Conservation (phyloP, 2,888 invertebrate genomes). For the Parnassius apollo region DNA sequence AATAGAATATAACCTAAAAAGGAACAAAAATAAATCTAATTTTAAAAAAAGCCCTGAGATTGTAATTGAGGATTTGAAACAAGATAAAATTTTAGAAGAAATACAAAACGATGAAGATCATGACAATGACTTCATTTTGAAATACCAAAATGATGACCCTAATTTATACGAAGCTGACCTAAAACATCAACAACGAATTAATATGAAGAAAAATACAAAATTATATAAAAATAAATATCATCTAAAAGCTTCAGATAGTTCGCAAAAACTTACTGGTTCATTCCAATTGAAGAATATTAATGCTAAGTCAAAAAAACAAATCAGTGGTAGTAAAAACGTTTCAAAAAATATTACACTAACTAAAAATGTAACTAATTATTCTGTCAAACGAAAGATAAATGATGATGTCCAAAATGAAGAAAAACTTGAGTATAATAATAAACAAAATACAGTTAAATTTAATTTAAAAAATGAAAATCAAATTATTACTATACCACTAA, state of each 20-base stretch:
- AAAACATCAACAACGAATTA: not conserved
- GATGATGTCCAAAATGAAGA: not conserved
- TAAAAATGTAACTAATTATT: not conserved
- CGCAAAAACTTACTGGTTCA: not conserved
- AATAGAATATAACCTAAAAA: not conserved
- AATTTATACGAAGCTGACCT: conserved; percentile 18
- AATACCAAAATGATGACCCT: conserved; percentile 28
- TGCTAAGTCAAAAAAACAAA: not conserved
- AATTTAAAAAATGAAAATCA: not conserved
- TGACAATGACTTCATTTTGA: conserved; percentile 17
- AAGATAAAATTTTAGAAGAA: conserved; percentile 8
- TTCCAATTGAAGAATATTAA: not conserved
- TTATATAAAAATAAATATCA: not conserved
- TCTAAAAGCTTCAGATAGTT: not conserved
- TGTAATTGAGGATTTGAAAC: not conserved
- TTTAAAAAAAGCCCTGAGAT: not conserved
- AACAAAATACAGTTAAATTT: not conserved
- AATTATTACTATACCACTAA: not conserved
- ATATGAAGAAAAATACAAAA: not conserved
- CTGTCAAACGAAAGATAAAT: not conserved
- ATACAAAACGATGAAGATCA: conserved; percentile 24
- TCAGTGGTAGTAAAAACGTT: not conserved
- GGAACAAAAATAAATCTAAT: conserved; percentile 1
- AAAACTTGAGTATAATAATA: not conserved
- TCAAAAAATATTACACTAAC: not conserved